A percentile compares a stretch with the other conserved stretches of the same genome.
phyloP scores from a whole-genome alignment of 1,140 invertebrate genomes.

The Bombus picipes region DNA sequence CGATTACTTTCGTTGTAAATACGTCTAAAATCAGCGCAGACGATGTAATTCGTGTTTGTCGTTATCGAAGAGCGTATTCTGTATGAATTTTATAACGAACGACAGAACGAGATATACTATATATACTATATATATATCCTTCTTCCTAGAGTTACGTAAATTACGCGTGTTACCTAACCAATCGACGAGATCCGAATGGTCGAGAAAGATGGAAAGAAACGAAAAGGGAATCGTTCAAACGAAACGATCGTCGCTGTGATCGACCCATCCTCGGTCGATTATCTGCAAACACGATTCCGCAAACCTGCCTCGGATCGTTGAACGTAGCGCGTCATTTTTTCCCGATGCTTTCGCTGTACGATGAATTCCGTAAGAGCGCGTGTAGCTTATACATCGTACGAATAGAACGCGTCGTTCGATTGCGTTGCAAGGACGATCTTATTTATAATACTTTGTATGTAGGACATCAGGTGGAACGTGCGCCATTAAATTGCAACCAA shows the following conservation, averaged over 20 bases:
- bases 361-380: neutral
- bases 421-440: slow-evolving; percentile 31
- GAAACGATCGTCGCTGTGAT: too few relatives aligned
- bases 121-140: neutral
- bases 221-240: neutral
- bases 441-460: slow-evolving; percentile 43
- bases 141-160: neutral
- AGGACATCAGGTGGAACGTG: slow-evolving; percentile 28
- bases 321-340: neutral
- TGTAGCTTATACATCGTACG: neutral
- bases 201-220: neutral
- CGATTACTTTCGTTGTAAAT: slow-evolving; percentile 34
- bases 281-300: neutral
- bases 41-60: slow-evolving; percentile 24
- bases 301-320: slow-evolving; percentile 16
- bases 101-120: neutral
- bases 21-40: neutral
- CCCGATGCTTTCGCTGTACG: neutral
- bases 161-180: neutral
- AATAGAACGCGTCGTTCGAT: slow-evolving; percentile 19
- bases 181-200: neutral
- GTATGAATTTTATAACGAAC: slow-evolving; percentile 30
- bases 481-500: slow-evolving; percentile 23
- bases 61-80: slow-evolving; percentile 18
- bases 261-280: neutral